A percentile compares a stretch with the other conserved stretches of the same genome.
Evolutionary conservation across 2,113 vertebrate species (phyloP).

Genomic region (Desmodus rotundus): DNA sequence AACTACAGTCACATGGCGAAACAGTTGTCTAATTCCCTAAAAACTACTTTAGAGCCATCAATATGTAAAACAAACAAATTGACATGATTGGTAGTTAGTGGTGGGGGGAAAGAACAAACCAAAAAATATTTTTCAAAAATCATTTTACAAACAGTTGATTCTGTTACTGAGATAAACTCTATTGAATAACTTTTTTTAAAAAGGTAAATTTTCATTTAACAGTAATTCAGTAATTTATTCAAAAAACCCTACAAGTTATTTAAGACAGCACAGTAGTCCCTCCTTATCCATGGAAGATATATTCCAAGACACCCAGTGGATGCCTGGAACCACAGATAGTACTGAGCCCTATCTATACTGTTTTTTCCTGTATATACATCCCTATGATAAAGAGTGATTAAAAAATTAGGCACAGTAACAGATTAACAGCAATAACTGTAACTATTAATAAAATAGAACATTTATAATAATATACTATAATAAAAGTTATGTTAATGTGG

Average conservation of each 20-base stretch:
- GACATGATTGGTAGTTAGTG: background rate
- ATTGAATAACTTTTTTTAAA: background rate
- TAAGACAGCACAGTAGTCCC: background rate
- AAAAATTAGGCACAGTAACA: background rate
- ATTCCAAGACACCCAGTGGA: background rate
- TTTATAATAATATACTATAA: background rate
- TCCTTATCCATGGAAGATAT: background rate
- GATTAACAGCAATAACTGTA: background rate
- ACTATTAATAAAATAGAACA: background rate
- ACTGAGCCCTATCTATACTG: background rate
- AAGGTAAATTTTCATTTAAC: background rate
- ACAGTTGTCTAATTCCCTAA: background rate
- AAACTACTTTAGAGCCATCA: background rate
- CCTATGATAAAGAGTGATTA: background rate
- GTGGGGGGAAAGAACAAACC: background rate
- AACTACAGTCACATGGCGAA: background rate
- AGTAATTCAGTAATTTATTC: background rate
- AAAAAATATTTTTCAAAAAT: slow-evolving; percentile 7
- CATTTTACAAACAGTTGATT: background rate
- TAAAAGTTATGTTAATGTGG: background rate
- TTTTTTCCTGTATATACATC: background rate
- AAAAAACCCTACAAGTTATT: background rate
- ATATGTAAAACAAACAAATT: background rate
- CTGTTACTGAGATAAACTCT: background rate
- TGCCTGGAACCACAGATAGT: background rate